A percentile compares a stretch with the other conserved stretches of the same genome.
Conservation (phyloP, 2,888 invertebrate genomes). For the Phalera bucephala region DNA sequence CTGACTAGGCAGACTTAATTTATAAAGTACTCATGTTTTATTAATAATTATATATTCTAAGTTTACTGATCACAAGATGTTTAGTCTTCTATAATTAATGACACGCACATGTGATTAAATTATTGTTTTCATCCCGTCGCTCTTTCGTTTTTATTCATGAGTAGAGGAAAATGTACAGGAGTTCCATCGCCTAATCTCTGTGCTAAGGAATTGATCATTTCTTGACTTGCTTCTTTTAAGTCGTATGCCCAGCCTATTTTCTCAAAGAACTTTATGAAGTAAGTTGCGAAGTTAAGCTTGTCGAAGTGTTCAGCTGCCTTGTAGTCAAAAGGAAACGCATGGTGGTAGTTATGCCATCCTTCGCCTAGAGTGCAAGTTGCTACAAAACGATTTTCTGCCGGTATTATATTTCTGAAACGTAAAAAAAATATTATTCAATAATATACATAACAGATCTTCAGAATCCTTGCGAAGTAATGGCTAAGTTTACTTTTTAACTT, state of each 20-base stretch:
- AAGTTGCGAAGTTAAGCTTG: constrained; percentile 63
- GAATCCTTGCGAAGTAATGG: no score
- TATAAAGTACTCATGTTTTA: no score
- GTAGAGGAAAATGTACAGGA: constrained; percentile 58
- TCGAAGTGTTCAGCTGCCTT: constrained; percentile 82
- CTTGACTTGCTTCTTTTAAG: constrained; percentile 63
- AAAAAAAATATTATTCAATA: background rate
- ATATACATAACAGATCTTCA: no score
- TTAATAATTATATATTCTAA: no score
- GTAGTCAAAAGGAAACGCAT: constrained; percentile 88
- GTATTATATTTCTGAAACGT: constrained; percentile 79
- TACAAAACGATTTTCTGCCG: constrained; percentile 85
- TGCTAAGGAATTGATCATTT: constrained; percentile 67
- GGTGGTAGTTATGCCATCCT: constrained; percentile 92
- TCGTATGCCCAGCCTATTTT: constrained; percentile 74
- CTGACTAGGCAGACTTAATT: background rate
- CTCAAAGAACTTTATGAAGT: constrained; percentile 61
- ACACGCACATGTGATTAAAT: no score
- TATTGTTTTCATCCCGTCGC: constrained; percentile 24
- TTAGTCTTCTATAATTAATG: no score
- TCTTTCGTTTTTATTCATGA: constrained; percentile 25
- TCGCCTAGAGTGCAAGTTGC: constrained; percentile 84
- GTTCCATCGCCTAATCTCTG: constrained; percentile 72
- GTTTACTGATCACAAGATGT: no score
- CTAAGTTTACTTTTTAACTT: no score